A percentile compares a stretch with the other conserved stretches of the same genome.
Conservation (phyloP, 2,888 invertebrate species). For the Tetragonisca angustula region DNA sequence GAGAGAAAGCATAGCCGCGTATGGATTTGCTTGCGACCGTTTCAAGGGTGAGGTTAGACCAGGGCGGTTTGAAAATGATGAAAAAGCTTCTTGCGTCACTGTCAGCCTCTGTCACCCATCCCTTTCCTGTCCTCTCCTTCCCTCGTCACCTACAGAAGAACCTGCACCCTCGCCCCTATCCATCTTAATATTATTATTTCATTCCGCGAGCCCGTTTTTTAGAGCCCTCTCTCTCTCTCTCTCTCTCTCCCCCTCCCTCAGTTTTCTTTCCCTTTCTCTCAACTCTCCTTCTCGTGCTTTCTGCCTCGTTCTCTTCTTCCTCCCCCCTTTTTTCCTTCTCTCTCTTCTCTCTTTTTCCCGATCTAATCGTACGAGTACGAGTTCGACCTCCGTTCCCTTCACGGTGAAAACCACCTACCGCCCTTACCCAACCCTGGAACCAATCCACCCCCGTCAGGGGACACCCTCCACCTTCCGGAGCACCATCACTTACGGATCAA, state of each 20-base stretch:
- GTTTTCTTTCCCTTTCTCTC: conserved; percentile 47
- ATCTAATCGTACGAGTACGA: conserved; percentile 75
- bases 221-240: conserved; percentile 54
- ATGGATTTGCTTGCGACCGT: conserved; percentile 72
- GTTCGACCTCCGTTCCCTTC: conserved; percentile 63
- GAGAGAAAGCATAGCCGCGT: conserved; percentile 62
- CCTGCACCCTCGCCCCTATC: conserved; percentile 74
- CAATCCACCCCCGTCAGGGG: conserved; percentile 68
- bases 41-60: conserved; percentile 70
- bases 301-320: conserved; percentile 51
- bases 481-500: conserved; percentile 82
- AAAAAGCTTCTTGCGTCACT: conserved; percentile 79
- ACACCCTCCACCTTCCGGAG: conserved; percentile 73
- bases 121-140: conserved; percentile 41
- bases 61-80: conserved; percentile 73
- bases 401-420: conserved; percentile 65
- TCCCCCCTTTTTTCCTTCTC: conserved; percentile 31
- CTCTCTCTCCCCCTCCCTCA: conserved; percentile 28
- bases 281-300: conserved; percentile 65
- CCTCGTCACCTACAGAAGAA: conserved; percentile 69
- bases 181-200: conserved; percentile 84
- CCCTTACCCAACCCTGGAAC: conserved; percentile 57
- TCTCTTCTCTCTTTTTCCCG: conserved; percentile 47
- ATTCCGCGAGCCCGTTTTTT: conserved; percentile 80
- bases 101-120: conserved; percentile 72